Conservation (phyloP, 2,113 vertebrate genomes). For the Tetrax tetrax region DNA sequence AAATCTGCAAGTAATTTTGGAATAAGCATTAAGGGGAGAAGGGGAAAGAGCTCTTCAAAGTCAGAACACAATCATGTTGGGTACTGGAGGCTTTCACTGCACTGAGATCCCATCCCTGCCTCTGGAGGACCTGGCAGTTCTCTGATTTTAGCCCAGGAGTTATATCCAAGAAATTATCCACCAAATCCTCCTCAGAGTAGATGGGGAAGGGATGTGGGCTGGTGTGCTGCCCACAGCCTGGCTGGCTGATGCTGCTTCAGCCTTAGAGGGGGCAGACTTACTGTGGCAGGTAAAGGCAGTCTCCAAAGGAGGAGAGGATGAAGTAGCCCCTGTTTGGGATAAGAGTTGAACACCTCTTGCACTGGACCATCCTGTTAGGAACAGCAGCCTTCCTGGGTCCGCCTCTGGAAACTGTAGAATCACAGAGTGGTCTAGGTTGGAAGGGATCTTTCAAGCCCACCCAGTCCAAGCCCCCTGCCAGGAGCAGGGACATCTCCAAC, state of each 20-base stretch:
- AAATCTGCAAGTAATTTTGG: slow-evolving; percentile 20
- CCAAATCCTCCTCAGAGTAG: neutral
- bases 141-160: neutral
- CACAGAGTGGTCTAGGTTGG: too few relatives aligned
- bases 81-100: neutral
- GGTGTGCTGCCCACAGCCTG: neutral
- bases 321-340: neutral
- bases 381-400: neutral
- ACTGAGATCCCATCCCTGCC: neutral
- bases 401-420: neutral
- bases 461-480: too few relatives aligned
- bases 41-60: neutral
- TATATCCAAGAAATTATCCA: neutral
- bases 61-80: neutral
- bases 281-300: neutral
- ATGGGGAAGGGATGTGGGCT: neutral
- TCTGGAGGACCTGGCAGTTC: neutral
- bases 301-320: neutral
- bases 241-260: neutral
- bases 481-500: too few relatives aligned
- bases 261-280: neutral
- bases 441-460: too few relatives aligned
- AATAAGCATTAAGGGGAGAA: neutral
- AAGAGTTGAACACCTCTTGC: fast-evolving
- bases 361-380: neutral